Conservation (phyloP, 2,797 vertebrate species). For the Chloroceryle amazona region DNA sequence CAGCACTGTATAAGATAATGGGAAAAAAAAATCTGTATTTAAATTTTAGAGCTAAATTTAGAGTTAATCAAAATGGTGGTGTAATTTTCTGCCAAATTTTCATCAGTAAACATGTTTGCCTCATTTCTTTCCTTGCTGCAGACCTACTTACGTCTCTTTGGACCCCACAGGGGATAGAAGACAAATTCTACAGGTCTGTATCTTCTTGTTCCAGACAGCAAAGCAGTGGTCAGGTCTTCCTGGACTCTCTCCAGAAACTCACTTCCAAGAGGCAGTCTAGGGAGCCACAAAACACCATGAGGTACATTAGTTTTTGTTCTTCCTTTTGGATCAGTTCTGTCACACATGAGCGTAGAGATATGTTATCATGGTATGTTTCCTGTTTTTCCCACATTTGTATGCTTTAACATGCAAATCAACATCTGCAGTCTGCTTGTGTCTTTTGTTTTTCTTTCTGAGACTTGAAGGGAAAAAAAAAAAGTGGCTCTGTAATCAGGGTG, state of each 20-base stretch:
- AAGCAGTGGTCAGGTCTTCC: neutral
- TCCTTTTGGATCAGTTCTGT: neutral
- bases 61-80: neutral
- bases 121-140: neutral
- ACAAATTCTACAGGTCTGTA: neutral
- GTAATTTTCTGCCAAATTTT: neutral
- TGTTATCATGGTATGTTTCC: neutral
- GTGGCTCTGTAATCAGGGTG: neutral
- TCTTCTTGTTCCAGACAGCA: neutral
- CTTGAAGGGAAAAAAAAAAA: neutral
- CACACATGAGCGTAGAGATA: neutral
- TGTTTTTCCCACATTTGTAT: neutral
- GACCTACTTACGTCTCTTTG: neutral
- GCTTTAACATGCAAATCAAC: conserved; percentile 48
- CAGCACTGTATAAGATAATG: neutral
- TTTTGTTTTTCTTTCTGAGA: neutral
- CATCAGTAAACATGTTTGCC: neutral
- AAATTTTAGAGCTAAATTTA: neutral
- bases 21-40: neutral
- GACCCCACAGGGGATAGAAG: neutral
- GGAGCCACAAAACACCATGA: neutral
- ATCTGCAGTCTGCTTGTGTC: neutral
- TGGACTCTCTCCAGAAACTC: neutral
- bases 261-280: neutral
- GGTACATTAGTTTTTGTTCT: neutral